Conservation (phyloP, 1,140 invertebrate species). For the Harlomillsia oculata region DNA sequence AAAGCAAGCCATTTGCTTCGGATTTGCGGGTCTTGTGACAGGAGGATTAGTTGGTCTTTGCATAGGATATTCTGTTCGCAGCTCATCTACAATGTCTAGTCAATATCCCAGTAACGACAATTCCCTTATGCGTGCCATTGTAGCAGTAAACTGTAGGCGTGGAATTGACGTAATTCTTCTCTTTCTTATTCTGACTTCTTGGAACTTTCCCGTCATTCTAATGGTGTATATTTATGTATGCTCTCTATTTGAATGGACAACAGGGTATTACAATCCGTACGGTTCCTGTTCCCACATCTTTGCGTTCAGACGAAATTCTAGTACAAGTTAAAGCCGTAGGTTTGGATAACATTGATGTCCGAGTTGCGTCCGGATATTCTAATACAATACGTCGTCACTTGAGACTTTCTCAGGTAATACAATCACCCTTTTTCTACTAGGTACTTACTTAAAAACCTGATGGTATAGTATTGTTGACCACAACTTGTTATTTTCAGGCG, state of each 20-base stretch:
- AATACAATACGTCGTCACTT: conserved; percentile 42
- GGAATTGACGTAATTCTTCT: conserved; percentile 27
- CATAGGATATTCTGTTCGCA: conserved; percentile 37
- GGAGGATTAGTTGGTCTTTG: conserved; percentile 46
- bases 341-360: conserved; percentile 53
- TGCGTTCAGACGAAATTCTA: conserved; percentile 51
- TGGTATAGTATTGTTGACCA: neutral
- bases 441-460: neutral
- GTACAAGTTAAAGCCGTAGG: conserved; percentile 56
- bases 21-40: conserved; percentile 43
- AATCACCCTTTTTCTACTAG: neutral
- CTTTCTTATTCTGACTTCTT: conserved; percentile 11
- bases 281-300: conserved; percentile 47
- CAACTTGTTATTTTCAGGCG: conserved; percentile 35
- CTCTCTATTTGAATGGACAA: conserved; percentile 17
- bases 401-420: conserved; percentile 13
- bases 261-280: conserved; percentile 51
- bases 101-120: conserved; percentile 43
- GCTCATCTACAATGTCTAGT: conserved; percentile 38
- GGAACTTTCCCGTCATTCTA: conserved; percentile 18
- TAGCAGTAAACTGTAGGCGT: conserved; percentile 18
- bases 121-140: conserved; percentile 34
- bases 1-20: conserved; percentile 45
- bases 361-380: conserved; percentile 54
- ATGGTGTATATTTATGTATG: neutral